Percentiles rank a stretch among this genome's conserved stretches.
Conservation (phyloP, 2,113 vertebrate species). For the Rhadina sibilatrix region DNA sequence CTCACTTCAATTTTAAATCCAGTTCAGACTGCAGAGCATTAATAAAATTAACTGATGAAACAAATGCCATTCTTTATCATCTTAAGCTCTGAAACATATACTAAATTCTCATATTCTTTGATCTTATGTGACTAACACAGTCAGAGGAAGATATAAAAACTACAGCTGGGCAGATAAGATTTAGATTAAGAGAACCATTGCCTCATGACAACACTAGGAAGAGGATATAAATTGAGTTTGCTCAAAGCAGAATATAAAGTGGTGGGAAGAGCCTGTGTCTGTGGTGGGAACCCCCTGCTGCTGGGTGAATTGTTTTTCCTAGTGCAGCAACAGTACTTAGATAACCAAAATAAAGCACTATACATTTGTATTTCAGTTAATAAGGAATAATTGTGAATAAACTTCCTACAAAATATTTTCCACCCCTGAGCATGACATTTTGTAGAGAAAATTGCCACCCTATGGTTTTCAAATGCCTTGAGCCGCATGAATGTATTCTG, state of each 20-base stretch:
- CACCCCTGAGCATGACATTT: background rate
- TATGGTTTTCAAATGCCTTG: background rate
- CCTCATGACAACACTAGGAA: conserved; percentile 38
- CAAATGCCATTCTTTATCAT: conserved; percentile 4
- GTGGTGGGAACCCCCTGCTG: background rate
- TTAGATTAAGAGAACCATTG: conserved; percentile 52
- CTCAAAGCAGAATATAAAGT: conserved; percentile 38
- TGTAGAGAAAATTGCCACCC: background rate
- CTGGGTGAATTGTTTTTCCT: background rate
- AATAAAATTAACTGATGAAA: background rate
- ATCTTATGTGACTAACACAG: conserved; percentile 13
- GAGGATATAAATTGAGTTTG: conserved; percentile 43
- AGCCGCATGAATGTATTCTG: background rate
- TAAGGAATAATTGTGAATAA: background rate
- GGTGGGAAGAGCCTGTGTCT: background rate
- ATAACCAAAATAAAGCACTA: background rate
- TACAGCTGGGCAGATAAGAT: conserved; percentile 43
- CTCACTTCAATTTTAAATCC: conserved; percentile 29
- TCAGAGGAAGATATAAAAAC: conserved; percentile 42
- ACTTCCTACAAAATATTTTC: background rate
- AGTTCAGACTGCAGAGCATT: background rate
- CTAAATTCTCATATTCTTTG: conserved; percentile 2
- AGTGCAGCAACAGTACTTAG: background rate
- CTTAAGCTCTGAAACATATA: conserved; percentile 43
- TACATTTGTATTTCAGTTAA: background rate